phyloP scores from a whole-genome alignment of 2,888 invertebrate species.

The Lepidonotus clava region DNA sequence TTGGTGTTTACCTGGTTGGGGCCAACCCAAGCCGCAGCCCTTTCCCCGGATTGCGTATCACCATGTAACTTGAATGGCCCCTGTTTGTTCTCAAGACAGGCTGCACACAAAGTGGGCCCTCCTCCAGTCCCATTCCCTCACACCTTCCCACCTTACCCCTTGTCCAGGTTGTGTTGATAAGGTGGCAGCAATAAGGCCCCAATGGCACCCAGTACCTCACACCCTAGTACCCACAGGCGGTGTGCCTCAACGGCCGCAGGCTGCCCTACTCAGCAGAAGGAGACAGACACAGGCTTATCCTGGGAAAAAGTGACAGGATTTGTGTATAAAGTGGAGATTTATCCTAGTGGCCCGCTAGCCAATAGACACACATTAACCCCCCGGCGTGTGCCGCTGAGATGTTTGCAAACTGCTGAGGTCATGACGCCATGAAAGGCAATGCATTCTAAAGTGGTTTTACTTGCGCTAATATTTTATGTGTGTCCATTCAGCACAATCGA shows the following conservation, averaged over 20 bases:
- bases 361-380: neutral
- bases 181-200: too few relatives aligned
- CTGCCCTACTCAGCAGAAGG: neutral
- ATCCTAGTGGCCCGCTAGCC: neutral
- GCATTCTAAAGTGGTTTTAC: slow-evolving; percentile 5
- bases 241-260: neutral
- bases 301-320: neutral
- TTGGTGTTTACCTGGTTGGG: too few relatives aligned
- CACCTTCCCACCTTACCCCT: too few relatives aligned
- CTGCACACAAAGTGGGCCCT: too few relatives aligned
- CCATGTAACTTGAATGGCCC: too few relatives aligned
- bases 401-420: neutral
- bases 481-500: neutral
- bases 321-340: neutral
- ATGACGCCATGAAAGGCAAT: neutral
- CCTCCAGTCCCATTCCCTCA: too few relatives aligned
- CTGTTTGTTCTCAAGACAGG: too few relatives aligned
- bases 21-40: too few relatives aligned
- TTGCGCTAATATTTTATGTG: neutral
- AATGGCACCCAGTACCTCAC: too few relatives aligned
- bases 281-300: neutral
- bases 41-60: too few relatives aligned
- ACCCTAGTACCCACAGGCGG: neutral
- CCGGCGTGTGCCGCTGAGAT: neutral
- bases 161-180: too few relatives aligned